Evolutionary conservation across 2,113 vertebrate species (phyloP).

Genomic region (Arizona elegans): DNA sequence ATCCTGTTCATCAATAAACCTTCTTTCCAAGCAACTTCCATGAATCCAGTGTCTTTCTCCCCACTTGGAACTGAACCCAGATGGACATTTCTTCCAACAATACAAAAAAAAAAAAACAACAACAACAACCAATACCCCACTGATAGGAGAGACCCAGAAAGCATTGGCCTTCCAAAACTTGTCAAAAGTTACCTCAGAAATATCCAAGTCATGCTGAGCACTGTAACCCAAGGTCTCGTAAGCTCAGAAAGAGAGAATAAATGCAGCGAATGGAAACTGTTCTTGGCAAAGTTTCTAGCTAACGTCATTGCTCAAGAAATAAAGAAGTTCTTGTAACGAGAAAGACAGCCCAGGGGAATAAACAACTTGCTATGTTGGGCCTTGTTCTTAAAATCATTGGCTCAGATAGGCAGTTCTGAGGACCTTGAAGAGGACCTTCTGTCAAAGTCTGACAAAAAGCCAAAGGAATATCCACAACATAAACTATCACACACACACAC

Average conservation of each 20-base stretch:
- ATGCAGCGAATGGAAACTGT: constrained; percentile 63
- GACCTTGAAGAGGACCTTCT: constrained; percentile 44
- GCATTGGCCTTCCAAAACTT: constrained; percentile 43
- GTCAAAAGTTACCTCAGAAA: constrained; percentile 47
- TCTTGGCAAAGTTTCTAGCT: constrained; percentile 63
- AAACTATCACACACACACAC: constrained; percentile 44
- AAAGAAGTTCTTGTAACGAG: constrained; percentile 50
- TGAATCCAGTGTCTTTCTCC: too few species aligned
- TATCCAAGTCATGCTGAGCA: constrained; percentile 49
- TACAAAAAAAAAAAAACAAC: constrained; percentile 31
- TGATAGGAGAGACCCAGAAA: constrained; percentile 25
- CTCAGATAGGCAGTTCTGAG: constrained; percentile 57
- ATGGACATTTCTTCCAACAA: too few species aligned
- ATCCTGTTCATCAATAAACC: too few species aligned
- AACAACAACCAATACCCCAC: constrained; percentile 13
- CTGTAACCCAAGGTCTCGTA: constrained; percentile 21
- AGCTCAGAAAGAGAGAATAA: constrained; percentile 56
- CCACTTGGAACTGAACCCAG: too few species aligned
- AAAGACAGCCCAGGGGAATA: constrained; percentile 44
- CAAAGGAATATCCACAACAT: constrained; percentile 30
- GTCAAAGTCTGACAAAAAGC: constrained; percentile 31
- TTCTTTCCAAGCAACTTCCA: too few species aligned
- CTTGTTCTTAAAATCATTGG: constrained; percentile 52
- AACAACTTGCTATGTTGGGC: constrained; percentile 44
- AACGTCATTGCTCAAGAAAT: constrained; percentile 55